Evolutionary conservation across 2,113 vertebrate species (phyloP).

Genomic region (Salvelinus namaycush): DNA sequence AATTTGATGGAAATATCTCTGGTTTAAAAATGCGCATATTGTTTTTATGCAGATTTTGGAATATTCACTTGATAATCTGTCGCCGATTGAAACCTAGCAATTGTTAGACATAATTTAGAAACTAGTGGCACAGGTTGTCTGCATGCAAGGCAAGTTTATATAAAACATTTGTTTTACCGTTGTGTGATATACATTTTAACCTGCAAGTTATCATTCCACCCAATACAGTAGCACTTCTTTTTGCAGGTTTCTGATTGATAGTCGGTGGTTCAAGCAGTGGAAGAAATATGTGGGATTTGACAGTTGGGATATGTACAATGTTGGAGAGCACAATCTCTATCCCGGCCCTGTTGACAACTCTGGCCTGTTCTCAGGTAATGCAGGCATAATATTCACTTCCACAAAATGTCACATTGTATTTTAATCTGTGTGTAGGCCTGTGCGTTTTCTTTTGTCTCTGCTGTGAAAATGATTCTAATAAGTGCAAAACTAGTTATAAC

Average conservation of each 20-base stretch:
- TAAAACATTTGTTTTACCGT: too few species aligned
- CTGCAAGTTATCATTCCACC: background rate
- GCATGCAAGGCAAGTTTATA: too few species aligned
- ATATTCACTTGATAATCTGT: too few species aligned
- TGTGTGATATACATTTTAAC: background rate
- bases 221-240: background rate
- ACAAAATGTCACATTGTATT: background rate
- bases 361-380: slow-evolving; percentile 89
- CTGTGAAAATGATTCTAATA: background rate
- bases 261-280: slow-evolving; percentile 97
- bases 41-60: too few species aligned
- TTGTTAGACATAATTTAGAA: too few species aligned
- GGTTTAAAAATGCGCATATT: too few species aligned
- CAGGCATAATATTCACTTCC: background rate
- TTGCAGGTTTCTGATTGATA: slow-evolving; percentile 85
- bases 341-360: slow-evolving; percentile 96
- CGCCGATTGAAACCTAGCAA: too few species aligned
- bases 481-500: background rate
- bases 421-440: too few species aligned
- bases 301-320: slow-evolving; percentile 92
- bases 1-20: too few species aligned
- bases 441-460: background rate
- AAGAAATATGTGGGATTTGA: slow-evolving; percentile 97
- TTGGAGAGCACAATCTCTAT: slow-evolving; percentile 84
- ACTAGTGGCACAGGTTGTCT: too few species aligned